Base-by-base conservation (phyloP, 2,888 invertebrate genomes). In the Argyra leucocephala region DNA sequence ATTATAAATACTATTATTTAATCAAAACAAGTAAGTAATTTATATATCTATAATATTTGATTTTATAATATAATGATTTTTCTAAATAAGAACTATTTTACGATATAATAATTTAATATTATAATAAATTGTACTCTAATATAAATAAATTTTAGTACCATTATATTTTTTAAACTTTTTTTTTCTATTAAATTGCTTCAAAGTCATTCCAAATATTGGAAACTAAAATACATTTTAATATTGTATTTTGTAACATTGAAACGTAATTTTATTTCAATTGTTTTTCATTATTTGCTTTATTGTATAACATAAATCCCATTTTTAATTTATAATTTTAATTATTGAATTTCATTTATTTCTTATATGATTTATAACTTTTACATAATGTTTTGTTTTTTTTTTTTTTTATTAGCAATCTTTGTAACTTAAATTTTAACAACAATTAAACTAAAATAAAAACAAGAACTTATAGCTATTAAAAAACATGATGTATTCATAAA, bases 101-200 rank as follows among this genome's bases (percentile, higher is more conserved):
- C 18, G 48, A 48, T 18, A 48, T 48, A 48, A 18, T 31, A 31
- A 31, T 48, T 5, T 48, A 3, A 48, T 48, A 12, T 48, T 18
- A 48, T 48, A 48, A 12, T 48, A 48, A 48, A 48, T 48, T 48
- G 48, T 48, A 48, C 48, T 48, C 18, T n/a, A n/a, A 12, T 5
- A 18, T 48, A 48, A 48, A 15, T 48, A 48, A 48, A 48, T 48
- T 48, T 48, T 48, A 48, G 48, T 48, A 48, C 48, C 48, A 48
- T 48, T 15, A 18, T 26, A 6, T 26, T 26, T 31, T 31, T 31
- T 10, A 12, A 31, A 31, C 31, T 31, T 7, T n/a, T 7, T 31
- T 31, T 31, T 7, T 18, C 2, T n/a, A 48, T 48, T 5, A 48
- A 48, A 48, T 48, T 48, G 48, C 48, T 48, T 48, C 18, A 48